Evolutionary conservation across 2,888 invertebrate species (phyloP).

Genomic region (Petrolisthes manimaculis): DNA sequence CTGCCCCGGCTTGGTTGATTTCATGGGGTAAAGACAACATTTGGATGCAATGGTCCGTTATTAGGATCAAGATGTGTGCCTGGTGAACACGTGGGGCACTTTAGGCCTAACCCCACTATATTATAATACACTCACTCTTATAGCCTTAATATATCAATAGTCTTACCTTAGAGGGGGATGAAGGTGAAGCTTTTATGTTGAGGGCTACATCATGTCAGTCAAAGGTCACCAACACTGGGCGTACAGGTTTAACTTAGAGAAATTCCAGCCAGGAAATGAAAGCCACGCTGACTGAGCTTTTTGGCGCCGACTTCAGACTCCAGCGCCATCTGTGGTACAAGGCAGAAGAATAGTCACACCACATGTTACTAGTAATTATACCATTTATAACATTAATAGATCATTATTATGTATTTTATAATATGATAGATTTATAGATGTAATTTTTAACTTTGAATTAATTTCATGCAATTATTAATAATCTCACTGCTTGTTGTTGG

Average conservation of each 20-base stretch:
- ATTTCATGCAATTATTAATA: too few species aligned
- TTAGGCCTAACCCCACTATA: slow-evolving; percentile 44
- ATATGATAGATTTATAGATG: too few species aligned
- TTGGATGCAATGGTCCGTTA: background rate
- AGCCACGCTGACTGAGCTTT: slow-evolving; percentile 61
- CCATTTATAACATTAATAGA: too few species aligned
- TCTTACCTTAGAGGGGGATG: background rate
- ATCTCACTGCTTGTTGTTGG: too few species aligned
- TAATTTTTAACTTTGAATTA: too few species aligned
- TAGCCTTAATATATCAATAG: background rate
- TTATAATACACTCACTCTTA: background rate
- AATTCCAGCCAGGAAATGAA: slow-evolving; percentile 50
- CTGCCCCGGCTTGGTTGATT: too few species aligned
- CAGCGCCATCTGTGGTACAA: slow-evolving; percentile 12
- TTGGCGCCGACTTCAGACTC: slow-evolving; percentile 45
- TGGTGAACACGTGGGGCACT: slow-evolving; percentile 52
- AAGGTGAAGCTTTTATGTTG: background rate
- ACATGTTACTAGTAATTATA: background rate
- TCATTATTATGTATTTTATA: too few species aligned
- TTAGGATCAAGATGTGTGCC: background rate
- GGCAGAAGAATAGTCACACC: slow-evolving; percentile 10
- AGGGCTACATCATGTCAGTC: slow-evolving; percentile 13
- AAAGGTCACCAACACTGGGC: background rate
- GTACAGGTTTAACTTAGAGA: background rate
- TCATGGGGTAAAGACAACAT: background rate